phyloP scores from a whole-genome alignment of 2,797 vertebrate species.

The Hippoglossus hippoglossus region DNA sequence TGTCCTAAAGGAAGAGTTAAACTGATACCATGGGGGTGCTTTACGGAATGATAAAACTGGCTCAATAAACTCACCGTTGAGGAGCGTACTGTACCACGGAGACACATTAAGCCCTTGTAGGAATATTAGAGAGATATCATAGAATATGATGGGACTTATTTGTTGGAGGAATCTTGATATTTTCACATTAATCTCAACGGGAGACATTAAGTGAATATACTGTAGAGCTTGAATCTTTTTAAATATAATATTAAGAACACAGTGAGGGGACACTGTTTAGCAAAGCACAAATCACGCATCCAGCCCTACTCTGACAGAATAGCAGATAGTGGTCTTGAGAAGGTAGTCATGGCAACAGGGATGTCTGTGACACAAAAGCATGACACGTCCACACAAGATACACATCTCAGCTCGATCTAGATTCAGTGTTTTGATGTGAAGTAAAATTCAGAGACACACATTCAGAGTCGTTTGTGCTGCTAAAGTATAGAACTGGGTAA shows the following conservation, averaged over 20 bases:
- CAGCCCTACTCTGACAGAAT: conserved; percentile 31
- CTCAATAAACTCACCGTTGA: conserved; percentile 35
- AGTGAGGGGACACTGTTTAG: conserved; percentile 2
- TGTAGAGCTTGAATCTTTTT: conserved; percentile 13
- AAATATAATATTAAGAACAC: background rate
- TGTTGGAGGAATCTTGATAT: conserved; percentile 1
- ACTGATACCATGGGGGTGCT: conserved; percentile 36
- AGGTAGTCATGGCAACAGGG: conserved; percentile 61
- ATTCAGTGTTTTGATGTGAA: conserved; percentile 6
- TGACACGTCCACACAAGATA: background rate
- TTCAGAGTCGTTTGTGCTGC: background rate
- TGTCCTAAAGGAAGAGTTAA: conserved; percentile 32
- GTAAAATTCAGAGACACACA: background rate
- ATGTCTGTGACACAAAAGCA: conserved; percentile 25
- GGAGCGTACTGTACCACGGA: conserved; percentile 19
- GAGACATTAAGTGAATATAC: background rate
- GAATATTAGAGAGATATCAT: conserved; percentile 27
- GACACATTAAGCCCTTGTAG: conserved; percentile 26
- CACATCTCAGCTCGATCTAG: conserved; percentile 4
- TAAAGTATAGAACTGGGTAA: background rate
- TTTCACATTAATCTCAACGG: conserved; percentile 9
- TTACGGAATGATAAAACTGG: conserved; percentile 32
- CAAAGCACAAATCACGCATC: background rate
- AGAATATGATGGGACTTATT: conserved; percentile 29
- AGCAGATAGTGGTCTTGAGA: conserved; percentile 34